These are phyloP conservation scores for Ennomos quercinarius DNA, from an alignment of 2,888 invertebrate species.

Conservation along the genomic window DNA sequence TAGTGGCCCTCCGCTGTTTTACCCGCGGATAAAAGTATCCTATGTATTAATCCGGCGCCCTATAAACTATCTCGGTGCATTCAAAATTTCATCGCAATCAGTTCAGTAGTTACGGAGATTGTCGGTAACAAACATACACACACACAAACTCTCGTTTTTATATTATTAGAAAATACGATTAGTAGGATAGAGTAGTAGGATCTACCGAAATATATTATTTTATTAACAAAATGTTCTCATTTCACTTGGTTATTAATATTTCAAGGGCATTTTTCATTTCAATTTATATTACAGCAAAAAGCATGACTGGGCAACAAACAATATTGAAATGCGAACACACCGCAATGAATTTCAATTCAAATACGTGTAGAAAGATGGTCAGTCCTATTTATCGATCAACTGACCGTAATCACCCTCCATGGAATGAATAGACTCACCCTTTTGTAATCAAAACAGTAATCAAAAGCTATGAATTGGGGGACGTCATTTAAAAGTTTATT, in stretches of 20 bases:
- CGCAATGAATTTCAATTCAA: conserved; percentile 31
- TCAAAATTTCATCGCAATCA: no score
- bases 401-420: conserved; percentile 63
- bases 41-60: no score
- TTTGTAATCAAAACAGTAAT: conserved; percentile 81
- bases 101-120: no score
- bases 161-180: no score
- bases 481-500: conserved; percentile 71
- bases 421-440: conserved; percentile 57
- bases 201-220: no score
- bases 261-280: conserved; percentile 5
- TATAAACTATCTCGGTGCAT: no score
- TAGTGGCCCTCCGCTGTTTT: no score
- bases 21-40: no score
- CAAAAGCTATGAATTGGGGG: conserved; percentile 72
- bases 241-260: not conserved
- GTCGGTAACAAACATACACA: no score
- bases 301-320: conserved; percentile 13
- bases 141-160: no score
- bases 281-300: conserved; percentile 20
- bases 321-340: conserved; percentile 25
- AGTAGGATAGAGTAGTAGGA: no score
- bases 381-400: conserved; percentile 73
- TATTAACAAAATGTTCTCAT: no score
- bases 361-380: conserved; percentile 31